A percentile compares a stretch with the other conserved stretches of the same genome.
phyloP scores from a whole-genome alignment of 2,888 invertebrate species.

The Tipula unca region DNA sequence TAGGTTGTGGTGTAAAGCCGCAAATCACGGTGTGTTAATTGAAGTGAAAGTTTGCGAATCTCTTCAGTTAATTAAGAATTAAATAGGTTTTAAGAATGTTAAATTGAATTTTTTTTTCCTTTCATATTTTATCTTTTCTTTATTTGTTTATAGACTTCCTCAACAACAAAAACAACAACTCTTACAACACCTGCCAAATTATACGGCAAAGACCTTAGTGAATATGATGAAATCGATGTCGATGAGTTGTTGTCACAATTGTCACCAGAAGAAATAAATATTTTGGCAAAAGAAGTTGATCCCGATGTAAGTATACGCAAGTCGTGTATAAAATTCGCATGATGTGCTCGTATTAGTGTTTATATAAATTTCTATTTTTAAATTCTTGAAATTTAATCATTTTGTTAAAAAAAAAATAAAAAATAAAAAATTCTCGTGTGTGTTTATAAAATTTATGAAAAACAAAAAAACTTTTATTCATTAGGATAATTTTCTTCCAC shows the following conservation, averaged over 20 bases:
- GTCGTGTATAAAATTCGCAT: conserved; percentile 20
- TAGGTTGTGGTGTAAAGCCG: not conserved
- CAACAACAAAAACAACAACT: conserved; percentile 79
- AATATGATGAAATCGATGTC: conserved; percentile 91
- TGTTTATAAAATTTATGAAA: conserved; percentile 9
- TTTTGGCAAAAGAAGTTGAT: conserved; percentile 97
- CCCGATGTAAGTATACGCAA: conserved; percentile 78
- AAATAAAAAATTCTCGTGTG: not conserved
- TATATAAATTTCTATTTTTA: conserved; percentile 21
- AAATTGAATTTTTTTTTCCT: not conserved
- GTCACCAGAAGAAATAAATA: conserved; percentile 90
- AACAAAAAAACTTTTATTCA: conserved; percentile 29
- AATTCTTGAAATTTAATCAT: conserved; percentile 18
- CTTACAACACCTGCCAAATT: conserved; percentile 86
- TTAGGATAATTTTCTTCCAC: conserved; percentile 94
- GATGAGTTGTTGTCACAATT: conserved; percentile 90
- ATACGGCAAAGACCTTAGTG: conserved; percentile 81
- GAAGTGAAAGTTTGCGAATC: not conserved
- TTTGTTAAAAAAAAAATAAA: not conserved
- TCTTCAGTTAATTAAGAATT: not conserved
- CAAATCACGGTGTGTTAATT: not conserved
- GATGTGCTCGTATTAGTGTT: conserved; percentile 8
- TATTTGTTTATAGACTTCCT: conserved; percentile 62
- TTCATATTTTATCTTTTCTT: conserved; percentile 15
- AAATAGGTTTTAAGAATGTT: not conserved